phyloP scores from a whole-genome alignment of 2,797 vertebrate species.

The Galago senegalensis region DNA sequence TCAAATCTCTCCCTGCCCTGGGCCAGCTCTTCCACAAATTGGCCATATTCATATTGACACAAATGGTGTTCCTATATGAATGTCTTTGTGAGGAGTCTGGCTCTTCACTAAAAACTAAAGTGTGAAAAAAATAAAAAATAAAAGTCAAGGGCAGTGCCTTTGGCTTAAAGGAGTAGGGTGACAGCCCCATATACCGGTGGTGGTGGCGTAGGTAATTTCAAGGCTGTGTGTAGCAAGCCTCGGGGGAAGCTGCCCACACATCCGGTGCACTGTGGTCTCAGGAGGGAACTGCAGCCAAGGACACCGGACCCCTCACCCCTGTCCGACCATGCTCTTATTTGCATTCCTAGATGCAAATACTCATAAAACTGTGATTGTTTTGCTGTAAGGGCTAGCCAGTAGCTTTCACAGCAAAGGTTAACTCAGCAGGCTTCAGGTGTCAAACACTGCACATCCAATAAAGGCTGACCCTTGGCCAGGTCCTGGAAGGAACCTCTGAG shows the following conservation, averaged over 20 bases:
- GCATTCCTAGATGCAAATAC: too few species aligned
- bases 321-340: not conserved
- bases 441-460: not conserved
- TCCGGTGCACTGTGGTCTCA: not conserved
- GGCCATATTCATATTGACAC: not conserved
- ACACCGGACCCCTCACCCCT: not conserved
- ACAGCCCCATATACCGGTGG: too few species aligned
- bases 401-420: not conserved
- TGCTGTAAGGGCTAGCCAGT: not conserved
- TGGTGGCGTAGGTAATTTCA: not conserved
- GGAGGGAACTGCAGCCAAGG: not conserved
- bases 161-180: too few species aligned
- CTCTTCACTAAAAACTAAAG: not conserved
- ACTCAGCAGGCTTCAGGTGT: not conserved
- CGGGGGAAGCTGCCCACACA: not conserved
- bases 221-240: not conserved
- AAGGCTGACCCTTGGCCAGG: not conserved
- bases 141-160: too few species aligned
- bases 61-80: not conserved
- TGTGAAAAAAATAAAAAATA: too few species aligned
- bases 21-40: not conserved
- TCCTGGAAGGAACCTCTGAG: not conserved
- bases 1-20: not conserved
- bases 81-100: not conserved
- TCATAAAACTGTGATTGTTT: not conserved